Evolutionary conservation across 2,797 vertebrate species (phyloP), one percentile per base, ranked within the genome.

Genomic region (Propithecus deckenii): DNA sequence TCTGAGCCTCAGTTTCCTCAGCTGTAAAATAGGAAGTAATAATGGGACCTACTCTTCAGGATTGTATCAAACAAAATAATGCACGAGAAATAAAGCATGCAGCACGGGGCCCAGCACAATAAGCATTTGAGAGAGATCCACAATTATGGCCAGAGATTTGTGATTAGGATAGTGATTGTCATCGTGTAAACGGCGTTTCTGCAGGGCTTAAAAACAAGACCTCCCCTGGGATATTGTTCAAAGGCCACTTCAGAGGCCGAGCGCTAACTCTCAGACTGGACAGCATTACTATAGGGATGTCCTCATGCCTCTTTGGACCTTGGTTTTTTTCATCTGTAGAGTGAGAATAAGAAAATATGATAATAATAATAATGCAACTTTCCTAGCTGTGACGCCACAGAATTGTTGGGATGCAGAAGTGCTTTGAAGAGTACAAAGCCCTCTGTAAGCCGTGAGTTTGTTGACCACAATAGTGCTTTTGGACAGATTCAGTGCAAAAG

Each of bases 301-400:
- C 15, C n/a, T 25, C 52, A 50, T 48, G 85, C 46, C 6, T 90
- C 25, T 67, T 38, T 32, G 20, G 57, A 57, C 23, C 57, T 96
- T 83, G 35, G 18, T 75, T 69, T 92, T 92, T n/a, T 35, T 89
- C 72, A 78, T 80, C 52, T 50, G 23, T 88, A 63, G 97, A 94
- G 67, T 87, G 46, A 17, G 10, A 92, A 86, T 85, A 76, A 38
- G 84, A 52, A 83, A 89, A 71, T n/a, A 63, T 55, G 10, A 41
- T 30, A 52, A 35, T 69, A 63, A 75, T 7, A 79, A 7, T 23
- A 71, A 43, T 32, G 43, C 32, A 32, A 43, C 41, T 88, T 90
- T 30, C 80, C 13, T 48, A 30, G 35, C 48, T 46, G 9, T 76
- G 41, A 76, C 23, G 32, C 28, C 57, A 69, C 50, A 11, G 63